Percentiles rank a stretch among this genome's conserved stretches.
Conservation (phyloP, 2,113 vertebrate genomes). For the Sceloporus tristichus region DNA sequence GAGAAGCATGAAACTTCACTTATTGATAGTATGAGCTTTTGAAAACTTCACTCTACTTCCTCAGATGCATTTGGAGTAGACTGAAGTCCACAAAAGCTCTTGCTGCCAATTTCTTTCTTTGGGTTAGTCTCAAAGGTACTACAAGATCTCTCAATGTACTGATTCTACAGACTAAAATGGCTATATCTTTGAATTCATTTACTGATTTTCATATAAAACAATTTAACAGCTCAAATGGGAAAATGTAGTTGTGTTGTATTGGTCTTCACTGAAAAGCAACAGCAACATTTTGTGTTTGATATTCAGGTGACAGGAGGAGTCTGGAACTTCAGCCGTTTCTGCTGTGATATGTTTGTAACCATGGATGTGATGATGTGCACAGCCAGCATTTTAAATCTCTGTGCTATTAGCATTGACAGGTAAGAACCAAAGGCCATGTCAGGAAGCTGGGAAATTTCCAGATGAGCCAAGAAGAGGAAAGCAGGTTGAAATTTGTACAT, state of each 20-base stretch:
- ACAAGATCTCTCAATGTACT: no score
- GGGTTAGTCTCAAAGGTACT: no score
- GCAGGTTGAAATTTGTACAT: not conserved
- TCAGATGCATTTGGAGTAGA: no score
- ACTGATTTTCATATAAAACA: not conserved
- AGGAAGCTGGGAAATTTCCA: not conserved
- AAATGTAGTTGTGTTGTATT: not conserved
- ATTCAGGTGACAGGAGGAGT: conserved; percentile 84
- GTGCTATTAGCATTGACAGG: conserved; percentile 98
- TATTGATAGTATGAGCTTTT: not conserved
- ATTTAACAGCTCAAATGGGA: conserved; percentile 18
- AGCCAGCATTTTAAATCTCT: conserved; percentile 97
- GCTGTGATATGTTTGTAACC: conserved; percentile 93
- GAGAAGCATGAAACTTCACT: not conserved
- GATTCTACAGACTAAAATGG: no score
- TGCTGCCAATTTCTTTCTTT: no score
- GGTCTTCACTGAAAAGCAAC: not conserved
- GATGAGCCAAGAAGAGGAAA: not conserved
- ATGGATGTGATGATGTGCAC: conserved; percentile 99
- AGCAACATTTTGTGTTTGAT: conserved; percentile 65
- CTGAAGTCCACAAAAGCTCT: no score
- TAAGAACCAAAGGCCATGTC: conserved; percentile 67
- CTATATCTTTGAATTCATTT: no score
- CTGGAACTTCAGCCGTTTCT: conserved; percentile 92
- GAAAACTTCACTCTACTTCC: no score